Evolutionary conservation across 2,888 invertebrate species (phyloP).

Genomic region (Nomada fucata): DNA sequence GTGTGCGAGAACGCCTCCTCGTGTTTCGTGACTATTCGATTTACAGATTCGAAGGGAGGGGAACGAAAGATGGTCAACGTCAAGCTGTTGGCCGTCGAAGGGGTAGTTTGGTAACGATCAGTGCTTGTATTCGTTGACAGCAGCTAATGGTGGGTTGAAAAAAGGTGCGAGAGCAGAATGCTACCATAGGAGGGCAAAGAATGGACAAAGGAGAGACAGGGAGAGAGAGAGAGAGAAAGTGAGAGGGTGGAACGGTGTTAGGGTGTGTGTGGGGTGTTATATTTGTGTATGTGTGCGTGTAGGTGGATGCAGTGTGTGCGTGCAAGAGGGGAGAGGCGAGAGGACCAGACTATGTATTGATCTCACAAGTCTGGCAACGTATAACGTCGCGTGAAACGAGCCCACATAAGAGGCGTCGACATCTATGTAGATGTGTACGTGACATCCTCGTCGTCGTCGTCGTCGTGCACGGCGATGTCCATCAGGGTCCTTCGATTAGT

Average conservation of each 20-base stretch:
- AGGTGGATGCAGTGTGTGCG: slow-evolving; percentile 40
- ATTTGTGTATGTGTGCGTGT: slow-evolving; percentile 21
- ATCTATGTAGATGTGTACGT: slow-evolving; percentile 45
- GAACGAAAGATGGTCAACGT: slow-evolving; percentile 7
- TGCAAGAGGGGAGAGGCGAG: slow-evolving; percentile 50
- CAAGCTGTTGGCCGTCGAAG: slow-evolving; percentile 1
- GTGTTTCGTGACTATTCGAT: too few relatives aligned
- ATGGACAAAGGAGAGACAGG: neutral
- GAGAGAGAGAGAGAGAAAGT: slow-evolving; percentile 13
- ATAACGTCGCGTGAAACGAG: slow-evolving; percentile 74
- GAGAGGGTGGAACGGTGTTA: neutral
- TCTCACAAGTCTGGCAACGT: slow-evolving; percentile 73
- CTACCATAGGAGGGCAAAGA: neutral
- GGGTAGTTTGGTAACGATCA: slow-evolving; percentile 49
- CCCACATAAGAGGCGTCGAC: slow-evolving; percentile 64
- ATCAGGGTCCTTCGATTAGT: neutral
- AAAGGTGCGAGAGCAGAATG: slow-evolving; percentile 7
- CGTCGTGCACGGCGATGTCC: neutral
- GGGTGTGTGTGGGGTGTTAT: slow-evolving; percentile 2
- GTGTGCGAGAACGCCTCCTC: neutral
- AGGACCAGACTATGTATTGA: slow-evolving; percentile 76
- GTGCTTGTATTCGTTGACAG: slow-evolving; percentile 56
- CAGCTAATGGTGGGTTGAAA: slow-evolving; percentile 24
- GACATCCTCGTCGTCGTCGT: neutral
- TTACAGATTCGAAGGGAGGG: neutral